A percentile compares a stretch with the other conserved stretches of the same genome.
phyloP scores from a whole-genome alignment of 2,113 vertebrate species.

The Microcebus jonahi region DNA sequence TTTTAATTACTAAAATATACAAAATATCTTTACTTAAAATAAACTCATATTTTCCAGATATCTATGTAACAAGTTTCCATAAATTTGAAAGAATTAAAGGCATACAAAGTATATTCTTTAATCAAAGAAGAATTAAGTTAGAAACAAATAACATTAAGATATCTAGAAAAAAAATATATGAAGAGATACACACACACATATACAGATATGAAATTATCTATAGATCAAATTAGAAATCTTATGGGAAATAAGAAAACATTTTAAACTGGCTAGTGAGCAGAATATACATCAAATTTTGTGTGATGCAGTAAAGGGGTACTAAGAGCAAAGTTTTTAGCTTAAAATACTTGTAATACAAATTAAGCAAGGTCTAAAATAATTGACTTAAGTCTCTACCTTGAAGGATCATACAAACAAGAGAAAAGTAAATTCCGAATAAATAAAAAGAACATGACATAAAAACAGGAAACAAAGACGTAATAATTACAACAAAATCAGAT shows the following conservation, averaged over 20 bases:
- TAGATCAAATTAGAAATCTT: not conserved
- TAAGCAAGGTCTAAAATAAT: not conserved
- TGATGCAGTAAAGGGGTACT: not conserved
- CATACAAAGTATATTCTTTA: not conserved
- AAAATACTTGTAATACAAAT: not conserved
- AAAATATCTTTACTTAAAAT: not conserved
- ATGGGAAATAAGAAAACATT: not conserved
- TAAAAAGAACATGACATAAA: not conserved
- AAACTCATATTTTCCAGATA: not conserved
- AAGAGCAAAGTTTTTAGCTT: not conserved
- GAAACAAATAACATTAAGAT: not conserved
- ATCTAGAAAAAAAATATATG: not conserved
- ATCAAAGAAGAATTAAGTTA: not conserved
- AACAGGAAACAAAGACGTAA: not conserved
- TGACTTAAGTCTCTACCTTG: not conserved
- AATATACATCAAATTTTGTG: not conserved
- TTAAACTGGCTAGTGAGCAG: not conserved
- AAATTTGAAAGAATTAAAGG: not conserved
- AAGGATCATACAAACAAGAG: not conserved
- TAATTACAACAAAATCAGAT: not conserved
- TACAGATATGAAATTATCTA: not conserved
- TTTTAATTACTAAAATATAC: not conserved
- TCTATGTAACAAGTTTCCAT: not conserved
- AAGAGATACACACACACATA: not conserved
- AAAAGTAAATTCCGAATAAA: not conserved